phyloP scores from a whole-genome alignment of 2,888 invertebrate genomes.

The Trilocha varians region DNA sequence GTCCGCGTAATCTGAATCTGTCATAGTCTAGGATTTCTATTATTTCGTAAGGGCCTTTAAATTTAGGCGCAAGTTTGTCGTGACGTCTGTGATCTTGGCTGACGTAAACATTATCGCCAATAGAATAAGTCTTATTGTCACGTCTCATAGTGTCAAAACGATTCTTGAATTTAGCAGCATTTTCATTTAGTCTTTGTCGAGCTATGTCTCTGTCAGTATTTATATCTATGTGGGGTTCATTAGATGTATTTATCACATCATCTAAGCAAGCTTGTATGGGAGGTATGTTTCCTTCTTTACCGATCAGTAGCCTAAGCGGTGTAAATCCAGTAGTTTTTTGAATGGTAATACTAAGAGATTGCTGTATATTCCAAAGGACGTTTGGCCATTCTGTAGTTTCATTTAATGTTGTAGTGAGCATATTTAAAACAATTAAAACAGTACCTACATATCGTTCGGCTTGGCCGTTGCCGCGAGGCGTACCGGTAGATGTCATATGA shows the following conservation, averaged over 20 bases:
- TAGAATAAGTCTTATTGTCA: neutral
- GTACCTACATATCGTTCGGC: slow-evolving; percentile 16
- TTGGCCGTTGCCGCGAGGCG: slow-evolving; percentile 13
- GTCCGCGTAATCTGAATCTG: no score
- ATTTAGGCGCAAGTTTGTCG: slow-evolving; percentile 14
- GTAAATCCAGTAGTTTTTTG: slow-evolving; percentile 19
- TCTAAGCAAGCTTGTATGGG: no score
- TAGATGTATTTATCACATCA: no score
- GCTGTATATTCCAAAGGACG: slow-evolving; percentile 16
- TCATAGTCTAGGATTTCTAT: slow-evolving; percentile 4
- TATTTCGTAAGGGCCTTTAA: slow-evolving; percentile 15
- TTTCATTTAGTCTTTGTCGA: no score
- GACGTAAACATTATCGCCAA: slow-evolving; percentile 16
- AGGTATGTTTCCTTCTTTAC: no score
- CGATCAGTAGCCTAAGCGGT: slow-evolving; percentile 8
- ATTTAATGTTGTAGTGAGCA: slow-evolving; percentile 9
- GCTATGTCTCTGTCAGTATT: no score
- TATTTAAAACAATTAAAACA: slow-evolving; percentile 12
- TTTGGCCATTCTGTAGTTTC: slow-evolving; percentile 16
- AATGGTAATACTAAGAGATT: slow-evolving; percentile 18
- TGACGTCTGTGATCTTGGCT: slow-evolving; percentile 17
- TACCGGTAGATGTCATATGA: slow-evolving; percentile 15
- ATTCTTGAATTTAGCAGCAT: no score
- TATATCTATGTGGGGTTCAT: no score
- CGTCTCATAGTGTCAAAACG: no score